Evolutionary conservation across 2,797 vertebrate genomes (phyloP).

Genomic region (Heterohyrax brucei): DNA sequence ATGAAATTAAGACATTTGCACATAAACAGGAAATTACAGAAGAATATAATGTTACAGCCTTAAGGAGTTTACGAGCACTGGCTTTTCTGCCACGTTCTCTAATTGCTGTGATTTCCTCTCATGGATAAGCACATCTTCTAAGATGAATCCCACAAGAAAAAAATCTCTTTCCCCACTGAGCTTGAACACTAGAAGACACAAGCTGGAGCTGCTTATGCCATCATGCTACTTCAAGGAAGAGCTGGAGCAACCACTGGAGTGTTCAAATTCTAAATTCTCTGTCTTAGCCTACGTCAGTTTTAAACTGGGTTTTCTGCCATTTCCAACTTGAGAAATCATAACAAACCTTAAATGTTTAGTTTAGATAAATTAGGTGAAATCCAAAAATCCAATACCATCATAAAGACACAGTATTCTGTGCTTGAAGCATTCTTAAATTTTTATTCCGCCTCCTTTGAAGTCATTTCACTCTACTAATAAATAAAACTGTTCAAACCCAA

Average conservation of each 20-base stretch:
- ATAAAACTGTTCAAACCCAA: conserved; percentile 24
- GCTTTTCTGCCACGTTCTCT: background rate
- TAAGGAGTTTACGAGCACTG: background rate
- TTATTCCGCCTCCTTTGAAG: background rate
- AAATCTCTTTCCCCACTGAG: background rate
- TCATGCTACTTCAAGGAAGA: background rate
- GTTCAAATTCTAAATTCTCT: conserved; percentile 7
- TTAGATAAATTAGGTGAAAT: conserved; percentile 24
- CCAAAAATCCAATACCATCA: background rate
- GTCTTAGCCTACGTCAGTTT: conserved; percentile 1
- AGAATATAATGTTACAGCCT: background rate
- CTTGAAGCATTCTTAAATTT: conserved; percentile 17
- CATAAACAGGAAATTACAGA: background rate
- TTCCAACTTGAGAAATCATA: conserved; percentile 24
- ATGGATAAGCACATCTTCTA: background rate
- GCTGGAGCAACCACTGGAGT: background rate
- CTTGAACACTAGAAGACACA: background rate
- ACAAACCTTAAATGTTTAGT: conserved; percentile 54
- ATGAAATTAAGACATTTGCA: no score
- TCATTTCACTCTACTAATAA: conserved; percentile 37
- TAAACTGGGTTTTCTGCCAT: conserved; percentile 13
- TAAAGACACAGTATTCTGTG: background rate
- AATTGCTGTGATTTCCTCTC: background rate
- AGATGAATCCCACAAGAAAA: background rate
- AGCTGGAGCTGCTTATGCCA: background rate